Evolutionary conservation across 2,797 vertebrate species (phyloP).

Genomic region (Poecilia picta): DNA sequence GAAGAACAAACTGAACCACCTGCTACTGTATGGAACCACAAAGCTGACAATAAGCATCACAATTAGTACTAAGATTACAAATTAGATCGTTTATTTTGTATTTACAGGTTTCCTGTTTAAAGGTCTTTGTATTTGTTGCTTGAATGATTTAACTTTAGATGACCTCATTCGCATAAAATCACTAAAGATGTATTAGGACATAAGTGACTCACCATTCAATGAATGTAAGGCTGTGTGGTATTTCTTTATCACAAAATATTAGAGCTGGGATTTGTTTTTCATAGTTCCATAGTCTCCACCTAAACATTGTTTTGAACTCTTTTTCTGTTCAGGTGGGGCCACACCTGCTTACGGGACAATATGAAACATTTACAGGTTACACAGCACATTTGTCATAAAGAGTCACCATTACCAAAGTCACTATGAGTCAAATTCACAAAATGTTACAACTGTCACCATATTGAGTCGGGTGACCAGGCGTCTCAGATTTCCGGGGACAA

Average conservation of each 20-base stretch:
- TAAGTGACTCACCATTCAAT: not conserved
- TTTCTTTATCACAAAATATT: not conserved
- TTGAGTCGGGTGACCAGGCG: not conserved
- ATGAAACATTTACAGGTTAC: not conserved
- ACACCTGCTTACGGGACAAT: not conserved
- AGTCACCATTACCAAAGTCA: not conserved
- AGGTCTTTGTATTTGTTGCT: too few species aligned
- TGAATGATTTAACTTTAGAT: not conserved
- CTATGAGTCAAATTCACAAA: not conserved
- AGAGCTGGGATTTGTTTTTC: not conserved
- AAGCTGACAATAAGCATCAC: too few species aligned
- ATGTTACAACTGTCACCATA: not conserved
- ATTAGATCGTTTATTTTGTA: not conserved
- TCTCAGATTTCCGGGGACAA: too few species aligned
- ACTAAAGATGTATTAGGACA: not conserved
- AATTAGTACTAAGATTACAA: not conserved
- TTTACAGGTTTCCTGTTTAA: not conserved
- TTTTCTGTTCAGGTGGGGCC: not conserved
- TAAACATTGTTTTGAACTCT: not conserved
- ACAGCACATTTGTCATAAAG: not conserved
- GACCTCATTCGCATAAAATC: not conserved
- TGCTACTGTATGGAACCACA: not conserved
- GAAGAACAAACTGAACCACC: not conserved
- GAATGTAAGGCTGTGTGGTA: not conserved
- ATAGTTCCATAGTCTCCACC: not conserved